phyloP scores from a whole-genome alignment of 2,888 invertebrate genomes.

The Protula sp. region DNA sequence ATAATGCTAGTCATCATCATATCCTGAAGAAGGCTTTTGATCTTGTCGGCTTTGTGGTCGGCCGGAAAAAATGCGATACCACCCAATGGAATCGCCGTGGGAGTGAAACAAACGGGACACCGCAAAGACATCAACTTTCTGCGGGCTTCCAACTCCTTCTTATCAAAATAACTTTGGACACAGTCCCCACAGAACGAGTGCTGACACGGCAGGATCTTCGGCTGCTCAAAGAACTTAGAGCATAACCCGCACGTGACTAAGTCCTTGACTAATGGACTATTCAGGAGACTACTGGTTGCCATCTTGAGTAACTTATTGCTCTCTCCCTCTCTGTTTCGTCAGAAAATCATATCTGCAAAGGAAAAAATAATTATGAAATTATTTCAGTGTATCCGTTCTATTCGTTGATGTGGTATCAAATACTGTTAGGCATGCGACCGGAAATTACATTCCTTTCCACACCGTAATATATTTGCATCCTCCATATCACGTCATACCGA shows the following conservation, averaged over 20 bases:
- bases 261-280: not conserved
- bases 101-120: not conserved
- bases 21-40: not conserved
- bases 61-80: not conserved
- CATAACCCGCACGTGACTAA: not conserved
- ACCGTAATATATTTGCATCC: too few relatives aligned
- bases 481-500: too few relatives aligned
- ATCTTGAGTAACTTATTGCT: too few relatives aligned
- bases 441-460: too few relatives aligned
- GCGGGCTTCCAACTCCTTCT: not conserved
- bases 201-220: not conserved
- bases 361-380: too few relatives aligned
- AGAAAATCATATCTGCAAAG: too few relatives aligned
- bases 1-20: not conserved
- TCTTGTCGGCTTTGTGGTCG: not conserved
- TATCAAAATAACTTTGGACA: not conserved
- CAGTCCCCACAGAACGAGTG: not conserved
- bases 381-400: too few relatives aligned
- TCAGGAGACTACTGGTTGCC: too few relatives aligned
- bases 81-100: not conserved
- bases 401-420: too few relatives aligned
- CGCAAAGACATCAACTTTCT: not conserved
- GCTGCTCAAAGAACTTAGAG: not conserved
- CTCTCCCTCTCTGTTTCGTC: too few relatives aligned
- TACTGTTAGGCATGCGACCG: too few relatives aligned